Evolutionary conservation across 2,888 invertebrate species (phyloP).

Genomic region (Eledone cirrhosa): DNA sequence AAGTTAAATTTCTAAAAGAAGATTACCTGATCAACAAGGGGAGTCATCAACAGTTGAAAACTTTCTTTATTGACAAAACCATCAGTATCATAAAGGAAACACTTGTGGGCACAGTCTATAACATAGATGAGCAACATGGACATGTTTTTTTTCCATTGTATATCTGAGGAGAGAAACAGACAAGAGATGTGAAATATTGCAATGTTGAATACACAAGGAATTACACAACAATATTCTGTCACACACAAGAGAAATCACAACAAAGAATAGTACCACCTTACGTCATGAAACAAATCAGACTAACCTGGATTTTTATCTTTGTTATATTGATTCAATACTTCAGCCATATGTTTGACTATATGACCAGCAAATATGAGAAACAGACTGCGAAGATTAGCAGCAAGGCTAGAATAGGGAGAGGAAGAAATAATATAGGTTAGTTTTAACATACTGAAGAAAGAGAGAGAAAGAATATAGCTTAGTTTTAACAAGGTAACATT

Average conservation of each 20-base stretch:
- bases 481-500: too few relatives aligned
- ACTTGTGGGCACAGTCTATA: slow-evolving; percentile 78
- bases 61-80: slow-evolving; percentile 85
- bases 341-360: slow-evolving; percentile 82
- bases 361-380: slow-evolving; percentile 91
- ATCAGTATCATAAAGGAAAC: slow-evolving; percentile 85
- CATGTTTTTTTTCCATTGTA: slow-evolving; percentile 11
- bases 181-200: neutral
- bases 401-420: slow-evolving; percentile 71
- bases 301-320: slow-evolving; percentile 68
- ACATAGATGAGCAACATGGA: slow-evolving; percentile 73
- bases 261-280: too few relatives aligned
- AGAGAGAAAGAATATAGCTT: too few relatives aligned
- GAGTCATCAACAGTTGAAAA: slow-evolving; percentile 85
- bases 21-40: slow-evolving; percentile 84
- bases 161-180: neutral
- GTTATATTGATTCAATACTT: slow-evolving; percentile 77
- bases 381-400: slow-evolving; percentile 83
- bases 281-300: neutral
- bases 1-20: too few relatives aligned
- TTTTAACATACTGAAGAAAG: too few relatives aligned
- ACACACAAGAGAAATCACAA: too few relatives aligned
- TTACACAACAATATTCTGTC: neutral
- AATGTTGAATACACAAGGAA: neutral
- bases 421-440: neutral